A percentile compares a stretch with the other conserved stretches of the same genome.
Evolutionary conservation across 2,113 vertebrate genomes (phyloP).

Genomic region (Crotalus tigris): DNA sequence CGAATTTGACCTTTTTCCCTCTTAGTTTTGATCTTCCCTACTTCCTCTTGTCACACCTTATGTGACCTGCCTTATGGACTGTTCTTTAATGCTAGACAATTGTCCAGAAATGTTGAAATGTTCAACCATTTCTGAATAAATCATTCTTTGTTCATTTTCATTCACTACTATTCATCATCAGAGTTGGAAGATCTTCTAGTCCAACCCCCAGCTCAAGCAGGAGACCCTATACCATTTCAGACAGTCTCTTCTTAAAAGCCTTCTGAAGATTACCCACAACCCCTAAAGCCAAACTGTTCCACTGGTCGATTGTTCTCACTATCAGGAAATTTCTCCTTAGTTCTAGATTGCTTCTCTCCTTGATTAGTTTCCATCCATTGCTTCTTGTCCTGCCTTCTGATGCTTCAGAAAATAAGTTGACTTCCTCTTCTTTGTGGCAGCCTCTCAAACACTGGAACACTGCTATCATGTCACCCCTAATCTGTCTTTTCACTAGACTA

Average conservation of each 20-base stretch:
- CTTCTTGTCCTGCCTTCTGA: not conserved
- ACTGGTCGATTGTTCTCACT: not conserved
- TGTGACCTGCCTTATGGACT: not conserved
- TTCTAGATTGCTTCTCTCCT: not conserved
- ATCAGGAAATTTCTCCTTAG: not conserved
- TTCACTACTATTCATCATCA: not conserved
- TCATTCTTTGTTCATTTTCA: not conserved
- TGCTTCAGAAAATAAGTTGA: not conserved
- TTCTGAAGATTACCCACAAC: not conserved
- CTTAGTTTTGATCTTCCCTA: not conserved
- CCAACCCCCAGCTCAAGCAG: not conserved
- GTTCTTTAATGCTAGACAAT: not conserved
- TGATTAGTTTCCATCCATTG: not conserved
- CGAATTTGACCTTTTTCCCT: not conserved
- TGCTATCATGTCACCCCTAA: not conserved
- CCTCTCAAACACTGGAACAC: not conserved
- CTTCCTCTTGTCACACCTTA: not conserved
- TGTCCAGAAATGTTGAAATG: not conserved
- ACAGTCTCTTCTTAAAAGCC: not conserved
- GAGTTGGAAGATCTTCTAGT: not conserved
- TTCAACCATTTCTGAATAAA: not conserved
- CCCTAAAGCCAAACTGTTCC: not conserved
- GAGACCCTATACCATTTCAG: not conserved
- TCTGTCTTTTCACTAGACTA: not conserved
- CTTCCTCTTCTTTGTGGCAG: not conserved